Base-by-base conservation (phyloP, 2,888 invertebrate genomes). In the Drosophila formosana region DNA sequence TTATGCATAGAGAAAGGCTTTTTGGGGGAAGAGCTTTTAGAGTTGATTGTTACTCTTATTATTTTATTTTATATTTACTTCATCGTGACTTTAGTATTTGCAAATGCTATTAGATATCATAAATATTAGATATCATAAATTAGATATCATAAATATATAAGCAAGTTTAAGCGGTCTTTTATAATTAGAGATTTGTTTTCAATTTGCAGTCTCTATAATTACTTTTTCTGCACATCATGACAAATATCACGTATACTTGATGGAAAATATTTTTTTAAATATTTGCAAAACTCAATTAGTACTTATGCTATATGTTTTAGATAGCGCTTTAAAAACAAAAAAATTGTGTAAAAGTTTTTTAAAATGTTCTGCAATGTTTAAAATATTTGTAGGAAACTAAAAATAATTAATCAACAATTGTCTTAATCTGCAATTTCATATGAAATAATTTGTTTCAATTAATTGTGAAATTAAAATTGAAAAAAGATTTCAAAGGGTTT, bases 1-100 rank as follows among this genome's bases (percentile, higher is more conserved):
- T 4, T 46, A 9, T 26, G 26, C 34, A 34, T 46, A 9, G 13
- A 37, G 56, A 46, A 34, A 46, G 46, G 34, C 23, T 56, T 26
- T 56, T 26, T 2, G 8, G 7, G 13, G 13, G 0, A 25, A 32
- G 25, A 56, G 34, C 32, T 56, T 56, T 4, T 41, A 2, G 18
- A 45, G 9, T 30, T 30, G 23, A 23, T 18, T 11, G 34, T 45
- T 18, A 1, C 18, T 18, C 2, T 18, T 18, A 1, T 1, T 18
- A 18, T 18, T 18, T 18, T 0, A 25, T 32, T 30, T 11, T 7
- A n/a, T 23, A 28, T 45, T 5, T 13, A 8, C 5, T 34, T 3
- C 1, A 39, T 18, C 49, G 32, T 32, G 49, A 32, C 30, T 39
- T 2, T 8, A 51, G 37, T 41, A 11, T 34, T 49, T 49, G 4